Base-by-base conservation (phyloP, 2,113 vertebrate genomes). In the Ptyas mucosa region DNA sequence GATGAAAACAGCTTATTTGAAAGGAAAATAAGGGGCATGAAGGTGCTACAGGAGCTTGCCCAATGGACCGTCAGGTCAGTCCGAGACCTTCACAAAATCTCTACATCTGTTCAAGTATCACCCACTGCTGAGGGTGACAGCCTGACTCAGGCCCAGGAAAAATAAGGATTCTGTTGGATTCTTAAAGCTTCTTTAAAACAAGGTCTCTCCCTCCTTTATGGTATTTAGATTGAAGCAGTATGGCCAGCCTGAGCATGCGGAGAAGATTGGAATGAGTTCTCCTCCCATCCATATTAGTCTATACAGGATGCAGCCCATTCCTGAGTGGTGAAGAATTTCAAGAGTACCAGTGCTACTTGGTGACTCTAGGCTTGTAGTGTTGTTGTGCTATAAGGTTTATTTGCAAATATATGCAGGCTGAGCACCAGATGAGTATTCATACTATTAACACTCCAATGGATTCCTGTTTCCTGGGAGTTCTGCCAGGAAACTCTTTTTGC, bases 41-140 rank as follows among this genome's bases (percentile, higher is more conserved):
- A 97, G 0, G 98, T 98, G 94, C 95, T 98, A 55, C 97, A 94
- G 52, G 97, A 98, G 94, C 97, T 98, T 94, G 97, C 96, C 6
- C 97, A 97, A 43, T 98, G 98, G 97, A 96, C 97, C 0, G 90
- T 98, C 85, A 96, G 98, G 93, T 97, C 97, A 0, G 86, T 95
- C 0, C 96, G 94, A 61, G 98, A 98, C 92, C 96, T 98, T 89
- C 96, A 95, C 69, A 95, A 97, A 91, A 92, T 98, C 2, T 64
- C 97, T 92, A 97, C 95, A 93, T 92, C 88, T 69, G 4, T 94
- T 94, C 91, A 21, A 0, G 93, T 39, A 39, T 34, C 91, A 0
- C 1, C 92, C 54, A 49, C 92, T 1, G 8, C 86, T 1, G 94
- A 64, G 18, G 81, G 93, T 90, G 87, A 1, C 20, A 46, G 54